These are phyloP conservation scores for Palythoa grandis DNA, from an alignment of 92 coral and sea anemone genomes.

Conservation along the genomic window DNA sequence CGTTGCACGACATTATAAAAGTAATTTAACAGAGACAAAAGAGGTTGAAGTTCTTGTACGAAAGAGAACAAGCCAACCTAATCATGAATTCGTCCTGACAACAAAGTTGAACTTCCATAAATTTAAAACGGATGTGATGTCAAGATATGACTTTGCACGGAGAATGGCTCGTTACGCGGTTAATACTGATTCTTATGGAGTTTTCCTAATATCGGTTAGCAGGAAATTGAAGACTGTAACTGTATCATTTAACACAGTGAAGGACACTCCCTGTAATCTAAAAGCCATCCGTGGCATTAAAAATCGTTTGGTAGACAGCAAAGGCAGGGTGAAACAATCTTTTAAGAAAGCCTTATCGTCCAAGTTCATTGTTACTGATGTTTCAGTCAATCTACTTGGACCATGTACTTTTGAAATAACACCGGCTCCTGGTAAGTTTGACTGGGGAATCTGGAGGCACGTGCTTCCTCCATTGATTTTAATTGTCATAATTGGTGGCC, in stretches of 20 bases:
- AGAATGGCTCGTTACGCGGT: slow-evolving; percentile 56
- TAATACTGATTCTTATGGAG: slow-evolving; percentile 32
- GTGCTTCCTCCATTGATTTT: slow-evolving; percentile 68
- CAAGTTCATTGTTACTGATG: slow-evolving; percentile 58
- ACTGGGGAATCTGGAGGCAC: slow-evolving; percentile 77
- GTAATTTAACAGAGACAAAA: slow-evolving; percentile 23
- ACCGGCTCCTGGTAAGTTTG: slow-evolving; percentile 45
- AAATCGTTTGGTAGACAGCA: slow-evolving; percentile 43
- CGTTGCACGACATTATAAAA: slow-evolving; percentile 43
- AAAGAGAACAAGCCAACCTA: slow-evolving; percentile 41
- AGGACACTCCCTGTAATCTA: slow-evolving; percentile 67
- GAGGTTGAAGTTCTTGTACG: slow-evolving; percentile 56
- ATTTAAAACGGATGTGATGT: slow-evolving; percentile 53
- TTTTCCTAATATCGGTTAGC: slow-evolving; percentile 69
- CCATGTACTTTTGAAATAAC: slow-evolving; percentile 66
- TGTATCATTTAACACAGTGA: slow-evolving; percentile 63
- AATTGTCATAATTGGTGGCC: slow-evolving; percentile 69
- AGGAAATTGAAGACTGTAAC: slow-evolving; percentile 48
- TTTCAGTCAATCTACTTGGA: slow-evolving; percentile 59
- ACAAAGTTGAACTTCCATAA: slow-evolving; percentile 42
- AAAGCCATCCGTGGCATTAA: slow-evolving; percentile 29
- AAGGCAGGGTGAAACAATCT: slow-evolving; percentile 44
- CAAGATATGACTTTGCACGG: slow-evolving; percentile 59
- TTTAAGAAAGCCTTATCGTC: slow-evolving; percentile 65
- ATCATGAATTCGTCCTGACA: slow-evolving; percentile 68